A percentile compares a stretch with the other conserved stretches of the same genome.
phyloP scores from a whole-genome alignment of 2,888 invertebrate species.

The Nomada hirtipes region DNA sequence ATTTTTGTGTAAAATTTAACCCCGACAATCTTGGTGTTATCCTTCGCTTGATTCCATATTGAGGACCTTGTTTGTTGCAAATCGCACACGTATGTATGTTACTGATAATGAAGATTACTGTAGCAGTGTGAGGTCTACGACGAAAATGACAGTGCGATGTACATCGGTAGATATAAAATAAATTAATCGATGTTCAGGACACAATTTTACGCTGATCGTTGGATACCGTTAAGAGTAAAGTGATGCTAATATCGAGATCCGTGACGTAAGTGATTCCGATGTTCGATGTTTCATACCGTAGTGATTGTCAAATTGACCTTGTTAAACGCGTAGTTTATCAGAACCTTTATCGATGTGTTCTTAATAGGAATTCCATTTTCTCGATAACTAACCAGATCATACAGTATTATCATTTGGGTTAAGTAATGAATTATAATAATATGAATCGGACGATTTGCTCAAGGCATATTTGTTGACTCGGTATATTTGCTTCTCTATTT shows the following conservation, averaged over 20 bases:
- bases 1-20: slow-evolving; percentile 4
- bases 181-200: too few relatives aligned
- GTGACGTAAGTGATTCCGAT: slow-evolving; percentile 39
- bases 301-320: slow-evolving; percentile 43
- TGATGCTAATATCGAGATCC: neutral
- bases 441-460: neutral
- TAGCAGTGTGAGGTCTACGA: neutral
- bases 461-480: neutral
- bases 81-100: neutral
- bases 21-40: neutral
- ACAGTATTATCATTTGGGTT: slow-evolving; percentile 58
- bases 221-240: neutral
- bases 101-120: slow-evolving; percentile 19
- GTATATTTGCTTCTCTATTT: neutral
- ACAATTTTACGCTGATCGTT: too few relatives aligned
- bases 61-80: slow-evolving; percentile 15
- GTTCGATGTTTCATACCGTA: slow-evolving; percentile 18
- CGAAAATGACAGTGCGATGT: neutral
- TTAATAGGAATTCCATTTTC: slow-evolving; percentile 39
- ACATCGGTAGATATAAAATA: neutral
- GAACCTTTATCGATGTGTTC: slow-evolving; percentile 42
- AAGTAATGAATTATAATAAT: slow-evolving; percentile 48
- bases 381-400: slow-evolving; percentile 34
- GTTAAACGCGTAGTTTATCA: slow-evolving; percentile 51
- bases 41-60: neutral